These are phyloP conservation scores for Burhinus bistriatus DNA, from an alignment of 2,113 vertebrate species.

Conservation along the genomic window DNA sequence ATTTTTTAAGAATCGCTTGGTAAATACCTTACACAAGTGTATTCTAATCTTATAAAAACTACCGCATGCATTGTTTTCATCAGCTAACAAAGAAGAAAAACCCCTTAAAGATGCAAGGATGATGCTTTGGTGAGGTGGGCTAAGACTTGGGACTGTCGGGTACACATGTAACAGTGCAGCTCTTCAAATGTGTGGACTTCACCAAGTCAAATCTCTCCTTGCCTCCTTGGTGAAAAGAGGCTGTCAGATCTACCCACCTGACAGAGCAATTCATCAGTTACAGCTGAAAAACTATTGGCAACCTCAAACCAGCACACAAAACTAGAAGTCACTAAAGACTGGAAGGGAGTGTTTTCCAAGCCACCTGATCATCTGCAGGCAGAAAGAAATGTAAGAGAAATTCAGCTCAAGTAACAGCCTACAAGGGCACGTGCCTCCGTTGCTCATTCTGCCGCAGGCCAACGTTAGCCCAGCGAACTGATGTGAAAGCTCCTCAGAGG, in stretches of 20 bases:
- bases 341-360: background rate
- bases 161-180: fast-evolving
- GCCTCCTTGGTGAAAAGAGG: background rate
- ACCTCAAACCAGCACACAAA: background rate
- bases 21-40: background rate
- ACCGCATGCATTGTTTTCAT: background rate
- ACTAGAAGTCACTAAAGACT: background rate
- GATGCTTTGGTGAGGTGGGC: background rate
- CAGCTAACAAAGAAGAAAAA: background rate
- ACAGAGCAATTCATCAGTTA: background rate
- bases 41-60: background rate
- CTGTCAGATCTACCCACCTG: background rate
- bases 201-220: background rate
- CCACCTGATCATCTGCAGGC: background rate
- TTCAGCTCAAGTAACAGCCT: background rate
- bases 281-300: background rate
- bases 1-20: background rate
- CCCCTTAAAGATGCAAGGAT: background rate
- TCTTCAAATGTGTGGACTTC: background rate
- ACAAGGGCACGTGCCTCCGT: fast-evolving
- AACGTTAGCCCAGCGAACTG: fast-evolving
- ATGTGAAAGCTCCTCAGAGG: background rate
- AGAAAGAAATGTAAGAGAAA: background rate
- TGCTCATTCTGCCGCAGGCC: background rate
- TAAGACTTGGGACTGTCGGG: background rate